A percentile compares a stretch with the other conserved stretches of the same genome.
phyloP scores from a whole-genome alignment of 2,888 invertebrate species.

The Gandaritis pyraliata region DNA sequence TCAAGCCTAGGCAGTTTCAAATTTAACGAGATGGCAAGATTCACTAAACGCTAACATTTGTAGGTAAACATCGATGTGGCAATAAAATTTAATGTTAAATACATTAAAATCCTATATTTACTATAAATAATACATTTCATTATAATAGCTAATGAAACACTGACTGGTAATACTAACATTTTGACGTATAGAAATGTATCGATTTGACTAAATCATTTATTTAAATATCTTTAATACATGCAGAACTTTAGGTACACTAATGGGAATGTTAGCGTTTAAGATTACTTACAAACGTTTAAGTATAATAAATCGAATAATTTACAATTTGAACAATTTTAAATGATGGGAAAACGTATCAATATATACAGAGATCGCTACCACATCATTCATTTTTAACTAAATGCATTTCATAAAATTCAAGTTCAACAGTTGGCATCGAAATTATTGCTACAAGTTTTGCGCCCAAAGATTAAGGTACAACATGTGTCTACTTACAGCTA shows the following conservation, averaged over 20 bases:
- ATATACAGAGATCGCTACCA: conserved; percentile 71
- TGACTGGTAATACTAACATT: conserved; percentile 20
- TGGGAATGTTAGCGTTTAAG: conserved; percentile 82
- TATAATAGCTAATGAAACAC: conserved; percentile 16
- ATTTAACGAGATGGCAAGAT: conserved; percentile 79
- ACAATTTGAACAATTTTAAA: conserved; percentile 59
- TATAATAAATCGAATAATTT: conserved; percentile 59
- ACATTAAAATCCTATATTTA: conserved; percentile 11
- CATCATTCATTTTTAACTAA: conserved; percentile 5
- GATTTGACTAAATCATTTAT: background rate
- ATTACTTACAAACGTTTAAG: conserved; percentile 65
- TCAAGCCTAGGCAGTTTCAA: conserved; percentile 62
- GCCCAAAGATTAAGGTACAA: conserved; percentile 76
- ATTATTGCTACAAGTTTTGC: conserved; percentile 79
- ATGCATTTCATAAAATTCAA: conserved; percentile 61
- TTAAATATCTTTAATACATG: conserved; percentile 1
- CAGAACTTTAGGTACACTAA: conserved; percentile 45
- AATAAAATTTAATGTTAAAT: conserved; percentile 4
- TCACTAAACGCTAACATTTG: conserved; percentile 83
- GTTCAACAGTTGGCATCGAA: conserved; percentile 77
- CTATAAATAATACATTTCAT: conserved; percentile 17
- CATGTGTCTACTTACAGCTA: conserved; percentile 79
- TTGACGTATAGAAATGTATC: conserved; percentile 36
- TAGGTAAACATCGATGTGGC: conserved; percentile 45
- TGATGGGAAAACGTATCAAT: conserved; percentile 66